Conservation (phyloP, 2,888 invertebrate genomes). For the Fragum whitleyi region DNA sequence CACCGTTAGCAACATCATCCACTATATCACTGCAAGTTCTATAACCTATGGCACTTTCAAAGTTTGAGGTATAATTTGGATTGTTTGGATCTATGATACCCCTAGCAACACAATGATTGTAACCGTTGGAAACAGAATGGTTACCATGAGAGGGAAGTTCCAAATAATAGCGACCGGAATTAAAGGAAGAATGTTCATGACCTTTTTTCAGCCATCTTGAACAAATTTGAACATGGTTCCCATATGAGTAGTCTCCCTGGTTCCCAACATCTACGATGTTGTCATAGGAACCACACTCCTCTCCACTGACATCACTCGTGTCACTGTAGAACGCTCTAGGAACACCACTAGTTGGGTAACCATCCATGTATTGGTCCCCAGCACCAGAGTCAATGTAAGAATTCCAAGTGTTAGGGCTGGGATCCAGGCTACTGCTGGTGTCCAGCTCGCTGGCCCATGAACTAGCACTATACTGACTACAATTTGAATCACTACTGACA, state of each 20-base stretch:
- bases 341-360: not conserved
- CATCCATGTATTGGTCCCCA: not conserved
- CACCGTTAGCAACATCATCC: not conserved
- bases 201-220: slow-evolving; percentile 26
- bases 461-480: slow-evolving; percentile 60
- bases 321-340: slow-evolving; percentile 44
- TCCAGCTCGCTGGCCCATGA: slow-evolving; percentile 60
- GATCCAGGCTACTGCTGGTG: slow-evolving; percentile 63
- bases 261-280: slow-evolving; percentile 13
- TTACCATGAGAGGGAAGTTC: slow-evolving; percentile 12
- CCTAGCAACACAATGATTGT: slow-evolving; percentile 1
- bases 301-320: slow-evolving; percentile 60
- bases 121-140: not conserved
- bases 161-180: slow-evolving; percentile 3
- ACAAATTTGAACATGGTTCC: slow-evolving; percentile 43
- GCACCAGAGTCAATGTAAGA: slow-evolving; percentile 39
- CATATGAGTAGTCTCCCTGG: slow-evolving; percentile 4
- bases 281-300: slow-evolving; percentile 41
- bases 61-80: slow-evolving; percentile 19
- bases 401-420: slow-evolving; percentile 55
- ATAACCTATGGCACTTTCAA: slow-evolving; percentile 26
- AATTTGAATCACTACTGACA: slow-evolving; percentile 62
- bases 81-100: slow-evolving; percentile 3
- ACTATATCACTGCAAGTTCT: slow-evolving; percentile 7
- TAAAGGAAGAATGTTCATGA: not conserved